Evolutionary conservation across 2,888 invertebrate species (phyloP).

Genomic region (Drosophila histrio): DNA sequence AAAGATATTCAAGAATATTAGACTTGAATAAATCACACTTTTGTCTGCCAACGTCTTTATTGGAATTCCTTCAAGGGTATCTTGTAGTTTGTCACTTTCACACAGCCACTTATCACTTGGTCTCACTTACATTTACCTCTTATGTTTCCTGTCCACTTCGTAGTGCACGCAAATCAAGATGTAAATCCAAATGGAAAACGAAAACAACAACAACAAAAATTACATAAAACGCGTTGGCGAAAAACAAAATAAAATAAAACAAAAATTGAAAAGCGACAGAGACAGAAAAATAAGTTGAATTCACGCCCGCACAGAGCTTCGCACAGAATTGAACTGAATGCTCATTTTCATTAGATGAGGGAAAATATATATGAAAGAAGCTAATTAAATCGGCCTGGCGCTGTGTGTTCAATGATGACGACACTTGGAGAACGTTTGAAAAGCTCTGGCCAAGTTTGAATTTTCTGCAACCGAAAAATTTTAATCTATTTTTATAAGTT

Average conservation of each 20-base stretch:
- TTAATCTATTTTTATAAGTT: slow-evolving; percentile 72
- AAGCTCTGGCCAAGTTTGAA: slow-evolving; percentile 62
- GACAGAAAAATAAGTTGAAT: slow-evolving; percentile 23
- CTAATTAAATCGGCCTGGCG: slow-evolving; percentile 48
- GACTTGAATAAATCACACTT: too few species aligned
- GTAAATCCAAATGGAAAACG: slow-evolving; percentile 16
- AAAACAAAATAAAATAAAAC: neutral
- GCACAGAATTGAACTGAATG: slow-evolving; percentile 60
- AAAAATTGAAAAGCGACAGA: neutral
- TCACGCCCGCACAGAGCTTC: slow-evolving; percentile 70
- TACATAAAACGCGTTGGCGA: slow-evolving; percentile 15
- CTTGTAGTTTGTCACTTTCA: neutral
- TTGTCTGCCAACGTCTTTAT: too few species aligned
- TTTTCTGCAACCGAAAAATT: slow-evolving; percentile 74
- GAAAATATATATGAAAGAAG: slow-evolving; percentile 29
- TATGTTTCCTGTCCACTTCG: slow-evolving; percentile 2
- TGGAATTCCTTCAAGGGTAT: neutral
- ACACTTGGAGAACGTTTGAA: slow-evolving; percentile 52
- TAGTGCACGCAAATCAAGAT: neutral
- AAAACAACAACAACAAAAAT: slow-evolving; percentile 23
- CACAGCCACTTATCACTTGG: neutral
- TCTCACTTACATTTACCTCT: slow-evolving; percentile 18
- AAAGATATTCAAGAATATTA: too few species aligned
- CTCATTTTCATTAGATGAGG: slow-evolving; percentile 26
- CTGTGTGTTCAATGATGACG: slow-evolving; percentile 61